Base-by-base conservation (phyloP, 2,113 vertebrate species). In the Microtus ochrogaster region DNA sequence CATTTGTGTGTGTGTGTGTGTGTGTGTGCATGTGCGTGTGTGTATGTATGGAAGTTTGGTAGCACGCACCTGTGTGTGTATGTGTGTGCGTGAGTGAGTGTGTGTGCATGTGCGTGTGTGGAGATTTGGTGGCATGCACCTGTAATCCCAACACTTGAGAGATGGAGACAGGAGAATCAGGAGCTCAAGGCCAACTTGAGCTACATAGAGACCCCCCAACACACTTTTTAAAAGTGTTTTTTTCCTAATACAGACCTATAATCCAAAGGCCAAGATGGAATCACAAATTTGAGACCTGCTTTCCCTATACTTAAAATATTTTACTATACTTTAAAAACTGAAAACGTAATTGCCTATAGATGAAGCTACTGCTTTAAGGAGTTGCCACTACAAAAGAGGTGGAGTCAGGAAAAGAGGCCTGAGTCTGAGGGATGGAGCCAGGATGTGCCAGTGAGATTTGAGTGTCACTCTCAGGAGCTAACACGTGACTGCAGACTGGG, bases 341-440 rank as follows among this genome's bases (percentile, higher is more conserved):
- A 70, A 49, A 86, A 30, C 2, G 1, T 39, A 88, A 88, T 73
- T 88, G 68, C 24, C 49, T 73, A 17, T 39, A 26, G 12, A 58
- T 52, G 36, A 39, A 30, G 12, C 68, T n/a, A 28, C n/a, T 47
- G 1, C 28, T 22, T 84, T 55, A 5, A 58, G n/a, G 49, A 65
- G 28, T 21, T 14, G 2, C 28, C 9, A 13, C 39, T 86, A 36
- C 22, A 78, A 94, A 70, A 41, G 2, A 26, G 36, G 39, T 52
- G 72, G 14, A 28, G 28, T 73, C 61, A 33, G 14, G 44, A 55
- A 16, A 17, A 3, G 28, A 44, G 26, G 44, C 10, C 3, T 24
- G 6, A 14, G 44, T 5, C 14, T 0, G 0, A 73, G 19, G 7
- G 12, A 3, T 47, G 19, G 61, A 52, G 30, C 10, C 55, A 3